These are phyloP conservation scores for Drosophila pectinifera DNA, from an alignment of 1,140 invertebrate species.

Conservation along the genomic window DNA sequence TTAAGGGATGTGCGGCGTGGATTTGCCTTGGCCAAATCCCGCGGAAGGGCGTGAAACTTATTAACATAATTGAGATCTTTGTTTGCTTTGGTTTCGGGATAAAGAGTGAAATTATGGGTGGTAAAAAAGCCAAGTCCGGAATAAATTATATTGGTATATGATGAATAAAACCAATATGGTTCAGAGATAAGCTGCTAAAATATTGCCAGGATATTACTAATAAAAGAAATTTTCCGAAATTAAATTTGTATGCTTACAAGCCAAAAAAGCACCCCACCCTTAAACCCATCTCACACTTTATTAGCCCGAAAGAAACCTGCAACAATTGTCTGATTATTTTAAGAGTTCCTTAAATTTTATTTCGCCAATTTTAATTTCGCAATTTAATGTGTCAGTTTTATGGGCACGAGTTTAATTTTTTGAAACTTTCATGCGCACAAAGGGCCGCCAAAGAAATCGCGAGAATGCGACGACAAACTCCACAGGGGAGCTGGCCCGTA, in stretches of 20 bases:
- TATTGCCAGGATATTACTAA: background rate
- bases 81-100: conserved; percentile 44
- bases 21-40: conserved; percentile 46
- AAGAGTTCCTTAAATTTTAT: conserved; percentile 27
- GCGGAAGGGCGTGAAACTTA: conserved; percentile 75
- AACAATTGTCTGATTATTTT: conserved; percentile 1
- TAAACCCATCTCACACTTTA: conserved; percentile 4
- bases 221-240: background rate
- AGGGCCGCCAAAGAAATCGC: conserved; percentile 38
- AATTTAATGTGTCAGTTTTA: conserved; percentile 63
- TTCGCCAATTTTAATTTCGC: conserved; percentile 43
- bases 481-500: conserved; percentile 46
- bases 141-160: background rate
- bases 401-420: conserved; percentile 62
- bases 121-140: background rate
- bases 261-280: background rate
- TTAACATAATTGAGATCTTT: conserved; percentile 83
- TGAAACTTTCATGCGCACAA: conserved; percentile 52
- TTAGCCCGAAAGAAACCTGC: background rate
- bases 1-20: conserved; percentile 13
- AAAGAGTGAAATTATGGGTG: conserved; percentile 10
- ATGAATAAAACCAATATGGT: background rate
- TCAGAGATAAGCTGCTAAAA: background rate
- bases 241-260: background rate
- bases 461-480: conserved; percentile 68